These are phyloP conservation scores for Drosophila subsilvestris DNA, from an alignment of 2,888 invertebrate genomes.

Conservation along the genomic window DNA sequence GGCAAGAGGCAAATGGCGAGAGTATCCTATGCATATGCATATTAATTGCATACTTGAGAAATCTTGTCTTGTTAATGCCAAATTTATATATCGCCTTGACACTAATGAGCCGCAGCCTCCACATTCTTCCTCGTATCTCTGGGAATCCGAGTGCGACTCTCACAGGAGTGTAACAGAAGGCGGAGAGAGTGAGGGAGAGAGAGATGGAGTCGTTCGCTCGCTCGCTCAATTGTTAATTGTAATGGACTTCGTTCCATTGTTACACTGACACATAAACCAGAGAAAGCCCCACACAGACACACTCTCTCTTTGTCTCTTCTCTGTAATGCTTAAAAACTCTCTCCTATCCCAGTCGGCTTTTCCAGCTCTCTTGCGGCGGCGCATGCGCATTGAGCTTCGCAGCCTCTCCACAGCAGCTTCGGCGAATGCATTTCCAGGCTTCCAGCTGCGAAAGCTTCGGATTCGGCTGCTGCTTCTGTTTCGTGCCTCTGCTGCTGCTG, in stretches of 20 bases:
- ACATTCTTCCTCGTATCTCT: not conserved
- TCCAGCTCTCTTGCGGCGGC: constrained; percentile 63
- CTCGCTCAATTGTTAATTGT: constrained; percentile 53
- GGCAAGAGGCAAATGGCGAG: not conserved
- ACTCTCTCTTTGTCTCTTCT: not conserved
- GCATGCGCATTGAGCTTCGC: constrained; percentile 65
- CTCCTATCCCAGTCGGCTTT: constrained; percentile 36
- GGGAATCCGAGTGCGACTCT: constrained; percentile 18
- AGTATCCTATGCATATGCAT: constrained; percentile 24
- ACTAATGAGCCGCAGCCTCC: constrained; percentile 63
- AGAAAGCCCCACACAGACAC: not conserved
- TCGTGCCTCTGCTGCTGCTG: constrained; percentile 34
- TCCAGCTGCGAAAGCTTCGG: constrained; percentile 5
- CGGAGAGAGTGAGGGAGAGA: not conserved
- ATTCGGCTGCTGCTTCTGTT: constrained; percentile 13
- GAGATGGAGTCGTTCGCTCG: not conserved
- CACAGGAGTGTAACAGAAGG: not conserved
- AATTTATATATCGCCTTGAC: constrained; percentile 74
- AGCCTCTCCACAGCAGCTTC: constrained; percentile 6
- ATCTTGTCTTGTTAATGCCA: constrained; percentile 58
- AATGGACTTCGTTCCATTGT: constrained; percentile 78
- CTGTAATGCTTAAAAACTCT: not conserved
- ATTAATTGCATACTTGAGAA: constrained; percentile 58
- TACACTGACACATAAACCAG: constrained; percentile 81
- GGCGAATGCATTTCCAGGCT: constrained; percentile 36